Conservation (phyloP, 2,113 vertebrate species). For the Collichthys lucidus region DNA sequence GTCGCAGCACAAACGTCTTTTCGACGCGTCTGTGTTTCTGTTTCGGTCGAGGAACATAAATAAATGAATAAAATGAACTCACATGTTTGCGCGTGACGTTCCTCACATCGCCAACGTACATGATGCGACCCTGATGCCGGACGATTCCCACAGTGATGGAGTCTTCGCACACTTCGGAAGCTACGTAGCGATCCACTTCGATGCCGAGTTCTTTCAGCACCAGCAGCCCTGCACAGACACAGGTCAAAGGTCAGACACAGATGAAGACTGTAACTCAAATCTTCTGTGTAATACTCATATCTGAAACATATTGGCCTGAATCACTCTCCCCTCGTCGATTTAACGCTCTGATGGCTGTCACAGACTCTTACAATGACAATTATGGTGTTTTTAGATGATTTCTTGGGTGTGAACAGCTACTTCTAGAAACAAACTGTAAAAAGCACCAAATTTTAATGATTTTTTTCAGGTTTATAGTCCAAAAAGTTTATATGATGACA, state of each 20-base stretch:
- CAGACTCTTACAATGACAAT: background rate
- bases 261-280: background rate
- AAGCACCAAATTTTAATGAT: background rate
- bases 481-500: too few relatives aligned
- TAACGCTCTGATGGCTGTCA: background rate
- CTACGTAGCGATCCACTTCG: slow-evolving; percentile 95
- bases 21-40: background rate
- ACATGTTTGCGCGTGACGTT: slow-evolving; percentile 97
- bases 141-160: slow-evolving; percentile 98
- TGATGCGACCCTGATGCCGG: slow-evolving; percentile 96
- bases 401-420: background rate
- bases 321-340: background rate
- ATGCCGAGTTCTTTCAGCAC: slow-evolving; percentile 97
- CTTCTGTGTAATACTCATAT: background rate
- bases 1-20: background rate
- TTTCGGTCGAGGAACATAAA: background rate
- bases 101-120: slow-evolving; percentile 98
- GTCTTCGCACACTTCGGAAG: slow-evolving; percentile 98
- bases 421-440: background rate
- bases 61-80: slow-evolving; percentile 79
- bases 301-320: background rate
- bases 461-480: background rate
- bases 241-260: slow-evolving; percentile 10
- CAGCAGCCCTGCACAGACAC: slow-evolving; percentile 88
- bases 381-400: background rate